Conservation (phyloP, 2,113 vertebrate genomes). For the Heliornis fulica region DNA sequence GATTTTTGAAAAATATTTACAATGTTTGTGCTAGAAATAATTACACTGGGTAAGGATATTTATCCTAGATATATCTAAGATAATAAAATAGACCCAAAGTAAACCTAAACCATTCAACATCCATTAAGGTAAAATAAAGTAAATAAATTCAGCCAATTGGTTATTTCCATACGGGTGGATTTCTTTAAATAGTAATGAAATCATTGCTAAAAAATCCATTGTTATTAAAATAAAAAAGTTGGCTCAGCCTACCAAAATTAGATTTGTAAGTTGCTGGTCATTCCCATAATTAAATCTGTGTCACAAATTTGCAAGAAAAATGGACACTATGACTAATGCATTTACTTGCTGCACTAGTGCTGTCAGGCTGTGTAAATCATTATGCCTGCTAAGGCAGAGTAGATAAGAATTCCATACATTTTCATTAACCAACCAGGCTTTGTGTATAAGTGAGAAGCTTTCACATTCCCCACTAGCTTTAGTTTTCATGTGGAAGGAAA, state of each 20-base stretch:
- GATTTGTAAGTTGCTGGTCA: conserved; percentile 86
- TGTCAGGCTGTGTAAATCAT: conserved; percentile 77
- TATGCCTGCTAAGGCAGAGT: conserved; percentile 63
- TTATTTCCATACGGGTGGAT: conserved; percentile 73
- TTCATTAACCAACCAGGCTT: conserved; percentile 63
- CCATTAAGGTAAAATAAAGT: conserved; percentile 65
- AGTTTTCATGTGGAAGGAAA: neutral
- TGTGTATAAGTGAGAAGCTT: neutral
- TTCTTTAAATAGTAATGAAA: conserved; percentile 83
- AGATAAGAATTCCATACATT: conserved; percentile 75
- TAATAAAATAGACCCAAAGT: neutral
- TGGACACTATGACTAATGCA: conserved; percentile 83
- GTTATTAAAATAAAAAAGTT: conserved; percentile 81
- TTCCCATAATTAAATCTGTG: conserved; percentile 85
- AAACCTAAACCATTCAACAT: conserved; percentile 51
- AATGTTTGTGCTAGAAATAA: neutral
- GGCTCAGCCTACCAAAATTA: conserved; percentile 80
- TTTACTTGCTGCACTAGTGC: conserved; percentile 76
- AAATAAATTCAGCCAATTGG: conserved; percentile 73
- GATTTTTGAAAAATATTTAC: conserved; percentile 51
- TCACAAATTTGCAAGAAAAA: conserved; percentile 85
- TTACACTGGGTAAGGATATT: neutral
- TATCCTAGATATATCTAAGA: neutral
- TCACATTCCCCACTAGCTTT: neutral
- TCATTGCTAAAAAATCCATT: conserved; percentile 81